These are phyloP conservation scores for Mungos mungo DNA, from an alignment of 2,113 vertebrate species.

Conservation along the genomic window DNA sequence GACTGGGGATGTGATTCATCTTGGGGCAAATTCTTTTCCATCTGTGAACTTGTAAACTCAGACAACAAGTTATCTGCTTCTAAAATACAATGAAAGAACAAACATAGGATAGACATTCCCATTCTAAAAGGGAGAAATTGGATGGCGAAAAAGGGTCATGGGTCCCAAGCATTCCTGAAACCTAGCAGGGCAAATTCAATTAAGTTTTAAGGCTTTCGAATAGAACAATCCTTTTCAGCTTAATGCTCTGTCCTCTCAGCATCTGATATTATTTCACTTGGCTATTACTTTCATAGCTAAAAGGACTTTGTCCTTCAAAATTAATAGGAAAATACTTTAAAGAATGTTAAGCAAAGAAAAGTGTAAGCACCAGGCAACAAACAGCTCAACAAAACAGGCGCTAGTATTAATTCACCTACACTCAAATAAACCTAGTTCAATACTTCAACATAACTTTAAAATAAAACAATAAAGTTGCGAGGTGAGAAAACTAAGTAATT, in stretches of 20 bases:
- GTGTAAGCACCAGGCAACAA: background rate
- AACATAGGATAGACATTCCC: background rate
- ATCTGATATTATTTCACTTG: background rate
- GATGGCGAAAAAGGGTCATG: background rate
- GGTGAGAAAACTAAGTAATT: background rate
- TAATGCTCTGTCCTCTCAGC: background rate
- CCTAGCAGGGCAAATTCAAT: background rate
- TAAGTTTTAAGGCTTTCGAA: background rate
- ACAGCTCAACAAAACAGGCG: background rate
- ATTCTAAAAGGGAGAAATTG: background rate
- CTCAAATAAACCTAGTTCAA: background rate
- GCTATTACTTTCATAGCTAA: background rate
- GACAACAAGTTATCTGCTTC: background rate
- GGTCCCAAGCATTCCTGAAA: background rate
- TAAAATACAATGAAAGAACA: background rate
- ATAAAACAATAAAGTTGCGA: background rate
- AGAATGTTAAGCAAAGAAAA: background rate
- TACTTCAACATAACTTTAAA: background rate
- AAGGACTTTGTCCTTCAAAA: background rate
- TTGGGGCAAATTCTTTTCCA: background rate
- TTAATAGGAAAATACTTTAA: constrained; percentile 19
- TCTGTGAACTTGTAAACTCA: background rate
- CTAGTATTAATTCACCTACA: background rate
- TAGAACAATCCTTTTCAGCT: background rate
- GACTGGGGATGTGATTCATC: background rate